These are phyloP conservation scores for Lithosia quadra DNA, from an alignment of 2,888 invertebrate genomes.

Conservation along the genomic window DNA sequence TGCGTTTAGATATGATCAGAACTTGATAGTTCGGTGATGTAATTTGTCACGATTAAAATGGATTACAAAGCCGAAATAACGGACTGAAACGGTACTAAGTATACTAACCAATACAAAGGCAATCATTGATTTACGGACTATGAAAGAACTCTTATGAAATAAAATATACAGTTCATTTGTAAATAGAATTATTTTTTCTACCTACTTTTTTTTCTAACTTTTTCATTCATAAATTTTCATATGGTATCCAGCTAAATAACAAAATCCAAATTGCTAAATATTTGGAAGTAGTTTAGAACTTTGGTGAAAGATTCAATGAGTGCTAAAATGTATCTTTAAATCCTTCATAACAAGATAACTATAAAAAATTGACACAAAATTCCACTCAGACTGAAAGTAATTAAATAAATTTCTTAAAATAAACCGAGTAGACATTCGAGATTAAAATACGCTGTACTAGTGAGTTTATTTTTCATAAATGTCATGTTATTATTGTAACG, in stretches of 20 bases:
- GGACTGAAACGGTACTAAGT: not conserved
- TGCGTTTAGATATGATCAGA: not conserved
- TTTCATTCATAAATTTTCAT: no score
- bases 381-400: no score
- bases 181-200: no score
- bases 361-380: no score
- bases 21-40: not conserved
- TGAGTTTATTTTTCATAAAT: conserved; percentile 8
- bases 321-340: no score
- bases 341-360: no score
- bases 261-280: no score
- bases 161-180: no score
- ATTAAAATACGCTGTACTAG: not conserved
- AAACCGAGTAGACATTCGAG: not conserved
- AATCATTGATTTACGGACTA: not conserved
- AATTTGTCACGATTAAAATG: conserved; percentile 2
- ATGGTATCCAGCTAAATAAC: no score
- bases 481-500: conserved; percentile 24
- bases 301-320: no score
- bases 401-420: not conserved
- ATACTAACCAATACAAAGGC: not conserved
- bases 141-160: not conserved
- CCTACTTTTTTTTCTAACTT: no score
- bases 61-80: not conserved
- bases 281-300: no score